Percentiles rank a stretch among this genome's conserved stretches.
Conservation (phyloP, 2,113 vertebrate genomes). For the Caranx ignobilis region DNA sequence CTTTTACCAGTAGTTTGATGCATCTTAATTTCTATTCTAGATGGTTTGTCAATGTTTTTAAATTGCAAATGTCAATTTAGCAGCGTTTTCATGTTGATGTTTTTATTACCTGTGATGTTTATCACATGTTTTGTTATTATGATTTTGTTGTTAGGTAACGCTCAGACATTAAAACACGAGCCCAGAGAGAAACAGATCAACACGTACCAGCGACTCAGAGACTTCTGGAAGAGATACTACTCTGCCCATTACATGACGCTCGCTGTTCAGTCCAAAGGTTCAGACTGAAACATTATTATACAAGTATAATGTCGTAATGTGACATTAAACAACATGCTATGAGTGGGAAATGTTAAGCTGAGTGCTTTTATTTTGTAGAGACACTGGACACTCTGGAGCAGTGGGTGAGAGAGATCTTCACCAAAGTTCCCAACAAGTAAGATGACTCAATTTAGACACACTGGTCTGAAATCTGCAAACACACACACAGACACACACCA, state of each 20-base stretch:
- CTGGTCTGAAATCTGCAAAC: not conserved
- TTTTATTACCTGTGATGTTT: not conserved
- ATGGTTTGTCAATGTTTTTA: not conserved
- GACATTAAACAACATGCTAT: no score
- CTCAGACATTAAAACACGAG: slow-evolving; percentile 93
- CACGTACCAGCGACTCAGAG: slow-evolving; percentile 90
- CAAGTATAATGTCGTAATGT: no score
- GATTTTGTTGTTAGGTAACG: slow-evolving; percentile 86
- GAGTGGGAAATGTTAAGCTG: not conserved
- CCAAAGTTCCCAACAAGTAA: slow-evolving; percentile 95
- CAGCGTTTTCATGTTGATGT: not conserved
- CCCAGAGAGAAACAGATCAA: slow-evolving; percentile 91
- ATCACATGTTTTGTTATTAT: not conserved
- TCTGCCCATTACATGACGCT: slow-evolving; percentile 98
- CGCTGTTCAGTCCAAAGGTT: slow-evolving; percentile 96
- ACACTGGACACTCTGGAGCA: slow-evolving; percentile 94
- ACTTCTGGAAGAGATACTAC: slow-evolving; percentile 94
- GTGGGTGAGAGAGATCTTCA: slow-evolving; percentile 96
- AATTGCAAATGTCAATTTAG: not conserved
- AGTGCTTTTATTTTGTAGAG: slow-evolving; percentile 80
- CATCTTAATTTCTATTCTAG: not conserved
- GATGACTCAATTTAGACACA: slow-evolving; percentile 36
- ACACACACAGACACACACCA: not conserved
- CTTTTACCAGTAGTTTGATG: not conserved
- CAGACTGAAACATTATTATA: not conserved